Conservation (phyloP, 2,113 vertebrate genomes). For the Saccopteryx leptura region DNA sequence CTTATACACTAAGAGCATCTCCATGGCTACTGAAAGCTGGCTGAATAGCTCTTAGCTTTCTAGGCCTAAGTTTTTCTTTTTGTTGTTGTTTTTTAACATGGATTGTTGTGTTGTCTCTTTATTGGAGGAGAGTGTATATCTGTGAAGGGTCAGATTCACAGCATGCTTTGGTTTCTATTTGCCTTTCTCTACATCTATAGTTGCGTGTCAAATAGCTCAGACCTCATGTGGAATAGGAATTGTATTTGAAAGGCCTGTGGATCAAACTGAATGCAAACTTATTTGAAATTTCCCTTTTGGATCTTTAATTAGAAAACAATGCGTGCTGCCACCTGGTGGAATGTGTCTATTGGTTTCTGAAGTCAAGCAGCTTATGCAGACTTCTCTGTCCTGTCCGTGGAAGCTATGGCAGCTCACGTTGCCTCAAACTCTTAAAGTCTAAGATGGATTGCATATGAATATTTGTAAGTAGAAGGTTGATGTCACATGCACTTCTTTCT, state of each 20-base stretch:
- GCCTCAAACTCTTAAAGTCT: constrained; percentile 3
- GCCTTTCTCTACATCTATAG: background rate
- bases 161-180: background rate
- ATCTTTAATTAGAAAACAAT: constrained; percentile 47
- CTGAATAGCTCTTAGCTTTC: background rate
- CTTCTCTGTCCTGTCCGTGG: background rate
- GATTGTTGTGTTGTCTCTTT: background rate
- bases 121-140: background rate
- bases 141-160: constrained; percentile 37
- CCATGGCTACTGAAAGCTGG: background rate
- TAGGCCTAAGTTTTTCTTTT: background rate
- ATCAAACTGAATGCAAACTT: constrained; percentile 35
- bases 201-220: constrained; percentile 12
- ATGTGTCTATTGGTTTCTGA: background rate
- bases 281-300: background rate
- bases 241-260: constrained; percentile 7
- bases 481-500: background rate
- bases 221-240: background rate
- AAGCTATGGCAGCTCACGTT: background rate
- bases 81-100: background rate
- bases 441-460: background rate
- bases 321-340: constrained; percentile 34
- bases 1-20: background rate
- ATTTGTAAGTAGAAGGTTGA: background rate
- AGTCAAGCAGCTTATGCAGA: background rate